These are phyloP conservation scores for Menidia menidia DNA, from an alignment of 2,797 vertebrate genomes.

Conservation along the genomic window DNA sequence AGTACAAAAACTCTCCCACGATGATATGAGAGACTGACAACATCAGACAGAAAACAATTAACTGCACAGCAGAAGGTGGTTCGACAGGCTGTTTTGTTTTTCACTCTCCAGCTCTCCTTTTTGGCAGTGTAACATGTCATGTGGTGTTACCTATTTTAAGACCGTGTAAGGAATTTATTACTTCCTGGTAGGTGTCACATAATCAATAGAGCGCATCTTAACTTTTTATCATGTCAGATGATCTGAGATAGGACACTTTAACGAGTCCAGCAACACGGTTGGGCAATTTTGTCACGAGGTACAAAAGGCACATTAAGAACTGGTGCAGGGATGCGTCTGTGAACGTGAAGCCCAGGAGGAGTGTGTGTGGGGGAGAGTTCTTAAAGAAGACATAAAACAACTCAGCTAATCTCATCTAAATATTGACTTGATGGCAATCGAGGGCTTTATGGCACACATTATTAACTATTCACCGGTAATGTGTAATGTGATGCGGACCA, in stretches of 20 bases:
- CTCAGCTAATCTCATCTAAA: slow-evolving; percentile 40
- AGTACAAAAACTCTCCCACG: too few species aligned
- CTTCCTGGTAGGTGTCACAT: too few species aligned
- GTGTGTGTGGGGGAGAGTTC: background rate
- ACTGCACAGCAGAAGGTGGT: too few species aligned
- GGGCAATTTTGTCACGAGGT: background rate
- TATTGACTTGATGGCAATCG: slow-evolving; percentile 42
- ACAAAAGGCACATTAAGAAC: background rate
- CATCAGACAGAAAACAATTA: too few species aligned
- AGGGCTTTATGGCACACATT: slow-evolving; percentile 28
- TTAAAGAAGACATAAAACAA: slow-evolving; percentile 33
- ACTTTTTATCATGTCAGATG: background rate
- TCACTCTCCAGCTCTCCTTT: too few species aligned
- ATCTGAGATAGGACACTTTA: background rate
- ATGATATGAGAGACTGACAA: too few species aligned
- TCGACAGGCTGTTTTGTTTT: too few species aligned
- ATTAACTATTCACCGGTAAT: slow-evolving; percentile 31
- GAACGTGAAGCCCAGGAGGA: background rate
- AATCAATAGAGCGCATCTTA: too few species aligned
- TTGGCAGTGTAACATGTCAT: too few species aligned
- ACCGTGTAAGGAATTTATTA: too few species aligned
- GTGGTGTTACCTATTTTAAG: too few species aligned
- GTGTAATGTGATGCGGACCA: slow-evolving; percentile 3
- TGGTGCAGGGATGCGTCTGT: slow-evolving; percentile 13
- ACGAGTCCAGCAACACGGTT: background rate